A percentile compares a stretch with the other conserved stretches of the same genome.
Conservation (phyloP, 2,113 vertebrate genomes). For the Macaca mulatta region DNA sequence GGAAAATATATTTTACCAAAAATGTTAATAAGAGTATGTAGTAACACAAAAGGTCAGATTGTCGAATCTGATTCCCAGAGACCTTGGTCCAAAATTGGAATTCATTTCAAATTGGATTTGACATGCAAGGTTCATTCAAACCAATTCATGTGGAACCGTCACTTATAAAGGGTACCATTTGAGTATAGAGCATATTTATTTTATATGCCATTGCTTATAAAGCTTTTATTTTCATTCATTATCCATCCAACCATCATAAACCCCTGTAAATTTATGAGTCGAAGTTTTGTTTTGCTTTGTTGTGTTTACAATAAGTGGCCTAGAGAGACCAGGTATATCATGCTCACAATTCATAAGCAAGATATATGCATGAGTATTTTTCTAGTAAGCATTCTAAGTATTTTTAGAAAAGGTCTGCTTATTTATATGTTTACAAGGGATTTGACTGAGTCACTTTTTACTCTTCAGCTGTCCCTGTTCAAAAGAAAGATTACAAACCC, state of each 20-base stretch:
- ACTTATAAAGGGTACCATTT: not conserved
- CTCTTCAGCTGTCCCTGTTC: not conserved
- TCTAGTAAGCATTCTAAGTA: not conserved
- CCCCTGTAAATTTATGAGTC: not conserved
- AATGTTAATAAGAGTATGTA: not conserved
- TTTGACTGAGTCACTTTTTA: not conserved
- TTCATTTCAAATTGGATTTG: not conserved
- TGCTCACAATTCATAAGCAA: not conserved
- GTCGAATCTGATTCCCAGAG: not conserved
- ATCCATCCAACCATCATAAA: not conserved
- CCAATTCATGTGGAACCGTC: not conserved
- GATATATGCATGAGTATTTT: not conserved
- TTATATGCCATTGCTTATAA: not conserved
- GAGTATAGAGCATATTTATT: not conserved
- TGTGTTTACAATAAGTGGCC: not conserved
- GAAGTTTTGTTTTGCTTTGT: not conserved
- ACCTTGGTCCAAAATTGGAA: not conserved
- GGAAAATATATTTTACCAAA: not conserved
- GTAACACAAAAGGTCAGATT: not conserved
- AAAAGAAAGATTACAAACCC: not conserved
- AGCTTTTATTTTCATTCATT: not conserved
- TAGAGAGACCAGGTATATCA: not conserved
- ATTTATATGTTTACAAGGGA: not conserved
- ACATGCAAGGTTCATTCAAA: not conserved
- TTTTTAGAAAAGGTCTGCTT: not conserved